Base-by-base conservation (phyloP, 2,888 invertebrate genomes). In the Synanthedon andrenaeformis region DNA sequence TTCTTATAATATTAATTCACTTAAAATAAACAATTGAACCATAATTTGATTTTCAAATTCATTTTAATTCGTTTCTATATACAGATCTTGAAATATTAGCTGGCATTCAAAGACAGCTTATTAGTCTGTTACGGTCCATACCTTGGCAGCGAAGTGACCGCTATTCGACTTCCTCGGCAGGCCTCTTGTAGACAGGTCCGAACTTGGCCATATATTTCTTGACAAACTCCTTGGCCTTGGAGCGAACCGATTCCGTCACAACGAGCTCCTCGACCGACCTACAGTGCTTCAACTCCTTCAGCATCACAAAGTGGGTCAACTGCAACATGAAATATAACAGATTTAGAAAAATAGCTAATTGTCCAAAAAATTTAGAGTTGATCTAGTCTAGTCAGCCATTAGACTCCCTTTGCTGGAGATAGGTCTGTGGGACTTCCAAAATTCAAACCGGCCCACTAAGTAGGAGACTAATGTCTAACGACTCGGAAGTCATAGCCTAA, bases 151-250 rank as follows among this genome's bases (percentile, higher is more conserved):
- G 42, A 42, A 23, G 42, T 13, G 12, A 11, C 10, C 60, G 78
- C 63, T 82, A 88, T 63, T 89, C 89, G n/a, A 77, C 71, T 63
- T 93, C 93, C 63, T 93, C 93, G 10, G 90, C 89, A 45, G 92
- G 90, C 60, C 92, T 87, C 59, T 89, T 89, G 82, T 96, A 96
- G 41, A 92, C 89, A 2, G 93, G 90, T 0, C 96, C 97, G 80
- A 96, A 97, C 80, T 97, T 97, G 23, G 92, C 92, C 98, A 99
- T 98, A 81, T 98, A 98, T 74, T 97, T 97, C 70, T 91, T 92
- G 54, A 98, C 96, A 78, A 96, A 98, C 80, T 96, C 98, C 76
- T 94, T 94, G 17, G 98, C 96, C 81, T 99, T 99, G 64, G 94
- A 92, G 65, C 96, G 96, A 6, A 98, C 98, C 55, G 95, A 95